These are phyloP conservation scores for Argyresthia goedartella DNA, from an alignment of 2,888 invertebrate genomes.

Conservation along the genomic window DNA sequence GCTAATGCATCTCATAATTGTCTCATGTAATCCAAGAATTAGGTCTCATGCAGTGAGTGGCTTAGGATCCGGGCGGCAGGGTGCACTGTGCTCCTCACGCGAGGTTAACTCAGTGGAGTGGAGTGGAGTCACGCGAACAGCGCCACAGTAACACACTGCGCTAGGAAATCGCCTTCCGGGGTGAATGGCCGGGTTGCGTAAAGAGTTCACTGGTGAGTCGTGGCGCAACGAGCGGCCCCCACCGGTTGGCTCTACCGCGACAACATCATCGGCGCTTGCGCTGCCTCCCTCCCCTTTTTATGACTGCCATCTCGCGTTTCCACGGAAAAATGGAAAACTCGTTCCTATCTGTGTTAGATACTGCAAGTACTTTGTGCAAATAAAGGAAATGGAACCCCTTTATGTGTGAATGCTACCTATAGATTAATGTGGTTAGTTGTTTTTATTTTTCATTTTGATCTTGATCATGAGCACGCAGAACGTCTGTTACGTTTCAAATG, in stretches of 20 bases:
- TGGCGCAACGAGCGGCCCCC: constrained; percentile 50
- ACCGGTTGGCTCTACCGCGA: constrained; percentile 16
- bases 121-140: constrained; percentile 46
- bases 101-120: constrained; percentile 17
- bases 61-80: constrained; percentile 36
- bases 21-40: constrained; percentile 42
- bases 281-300: constrained; percentile 12
- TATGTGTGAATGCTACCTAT: too few relatives aligned
- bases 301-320: constrained; percentile 9
- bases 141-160: constrained; percentile 61
- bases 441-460: neutral
- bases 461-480: neutral
- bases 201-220: constrained; percentile 30
- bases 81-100: constrained; percentile 43
- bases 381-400: too few relatives aligned
- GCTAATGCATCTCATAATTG: constrained; percentile 2
- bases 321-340: neutral
- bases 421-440: too few relatives aligned
- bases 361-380: neutral
- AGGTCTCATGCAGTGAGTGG: constrained; percentile 31
- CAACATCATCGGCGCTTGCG: constrained; percentile 17
- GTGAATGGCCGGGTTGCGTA: constrained; percentile 67
- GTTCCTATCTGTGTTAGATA: neutral
- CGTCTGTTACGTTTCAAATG: neutral
- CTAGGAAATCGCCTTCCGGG: constrained; percentile 69